These are phyloP conservation scores for Diarsia mendica DNA, from an alignment of 2,888 invertebrate genomes.

Conservation along the genomic window DNA sequence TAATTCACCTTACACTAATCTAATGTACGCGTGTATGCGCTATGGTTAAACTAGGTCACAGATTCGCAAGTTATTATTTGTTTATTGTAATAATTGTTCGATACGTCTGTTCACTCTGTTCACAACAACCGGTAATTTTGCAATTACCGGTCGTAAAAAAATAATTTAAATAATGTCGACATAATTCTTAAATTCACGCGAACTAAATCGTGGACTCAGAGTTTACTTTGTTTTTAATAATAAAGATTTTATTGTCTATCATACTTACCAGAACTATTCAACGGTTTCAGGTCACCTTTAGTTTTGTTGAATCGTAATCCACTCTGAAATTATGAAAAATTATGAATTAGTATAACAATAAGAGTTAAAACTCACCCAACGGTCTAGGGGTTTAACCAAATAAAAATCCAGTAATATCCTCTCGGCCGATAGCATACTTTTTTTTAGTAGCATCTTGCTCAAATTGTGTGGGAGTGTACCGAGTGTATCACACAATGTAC, in stretches of 20 bases:
- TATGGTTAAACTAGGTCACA: too few relatives aligned
- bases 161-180: too few relatives aligned
- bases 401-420: neutral
- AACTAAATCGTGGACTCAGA: neutral
- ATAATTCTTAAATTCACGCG: neutral
- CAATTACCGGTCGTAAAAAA: too few relatives aligned
- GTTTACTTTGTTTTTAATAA: neutral
- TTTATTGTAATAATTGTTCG: too few relatives aligned
- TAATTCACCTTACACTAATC: too few relatives aligned
- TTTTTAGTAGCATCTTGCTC: neutral
- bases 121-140: too few relatives aligned
- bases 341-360: neutral
- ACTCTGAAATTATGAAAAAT: conserved; percentile 36
- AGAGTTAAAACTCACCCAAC: too few relatives aligned
- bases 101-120: too few relatives aligned
- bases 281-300: conserved; percentile 22
- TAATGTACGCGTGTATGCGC: too few relatives aligned
- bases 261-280: conserved; percentile 36
- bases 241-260: neutral
- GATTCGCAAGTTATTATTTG: too few relatives aligned
- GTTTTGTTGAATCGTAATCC: conserved; percentile 60
- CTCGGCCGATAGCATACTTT: neutral
- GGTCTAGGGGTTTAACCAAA: too few relatives aligned
- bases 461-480: neutral
- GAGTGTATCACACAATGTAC: neutral